Conservation (phyloP, 2,797 vertebrate species). For the Kryptopterus vitreolus region DNA sequence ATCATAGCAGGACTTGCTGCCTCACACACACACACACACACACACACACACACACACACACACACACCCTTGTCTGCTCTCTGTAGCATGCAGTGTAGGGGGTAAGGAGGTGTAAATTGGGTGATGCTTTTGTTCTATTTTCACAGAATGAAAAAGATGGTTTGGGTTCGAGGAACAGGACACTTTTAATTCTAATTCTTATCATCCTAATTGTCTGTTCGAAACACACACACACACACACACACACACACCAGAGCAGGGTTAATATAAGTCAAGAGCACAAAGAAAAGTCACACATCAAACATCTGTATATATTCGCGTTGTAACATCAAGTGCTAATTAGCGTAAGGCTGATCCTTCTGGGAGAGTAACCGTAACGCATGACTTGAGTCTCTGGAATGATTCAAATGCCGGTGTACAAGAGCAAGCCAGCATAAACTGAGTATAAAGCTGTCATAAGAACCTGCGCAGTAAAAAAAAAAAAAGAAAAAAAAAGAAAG, state of each 20-base stretch:
- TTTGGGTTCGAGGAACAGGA: neutral
- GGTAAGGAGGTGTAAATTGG: conserved; percentile 73
- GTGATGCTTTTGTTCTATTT: conserved; percentile 60
- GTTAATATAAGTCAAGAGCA: neutral
- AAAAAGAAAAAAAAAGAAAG: too few species aligned
- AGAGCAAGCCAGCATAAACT: conserved; percentile 66
- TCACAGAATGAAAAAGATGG: conserved; percentile 40
- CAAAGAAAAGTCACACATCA: neutral
- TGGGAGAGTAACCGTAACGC: conserved; percentile 21
- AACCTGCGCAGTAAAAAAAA: conserved; percentile 66
- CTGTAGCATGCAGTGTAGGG: conserved; percentile 59
- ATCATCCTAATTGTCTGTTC: neutral
- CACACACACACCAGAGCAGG: neutral
- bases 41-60: too few species aligned
- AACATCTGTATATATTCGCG: neutral
- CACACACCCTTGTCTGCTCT: conserved; percentile 33
- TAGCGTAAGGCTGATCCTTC: conserved; percentile 14
- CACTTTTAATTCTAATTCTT: conserved; percentile 6
- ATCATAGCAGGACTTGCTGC: conserved; percentile 68
- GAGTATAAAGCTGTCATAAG: conserved; percentile 74
- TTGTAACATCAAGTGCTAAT: conserved; percentile 12
- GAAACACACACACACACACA: neutral
- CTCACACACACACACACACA: neutral
- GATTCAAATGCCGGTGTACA: conserved; percentile 61
- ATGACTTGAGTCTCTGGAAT: conserved; percentile 65